Base-by-base conservation (phyloP, 2,113 vertebrate genomes). In the Cervus canadensis region DNA sequence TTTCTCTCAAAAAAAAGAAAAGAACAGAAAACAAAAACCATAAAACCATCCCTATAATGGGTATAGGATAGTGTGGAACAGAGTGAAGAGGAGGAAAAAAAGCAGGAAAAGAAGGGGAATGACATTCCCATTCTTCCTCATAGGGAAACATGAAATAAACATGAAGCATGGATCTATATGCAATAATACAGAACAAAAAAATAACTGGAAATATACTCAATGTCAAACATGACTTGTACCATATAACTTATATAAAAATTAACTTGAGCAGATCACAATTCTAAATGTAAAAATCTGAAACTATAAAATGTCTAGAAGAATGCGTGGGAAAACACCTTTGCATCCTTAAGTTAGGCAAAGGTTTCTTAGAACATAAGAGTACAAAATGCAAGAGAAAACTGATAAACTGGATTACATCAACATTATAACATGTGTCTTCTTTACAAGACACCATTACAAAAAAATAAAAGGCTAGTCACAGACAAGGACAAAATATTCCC, bases 281-380 rank as follows among this genome's bases (percentile, higher is more conserved):
- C 30, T 83, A 64, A 87, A 83, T 64, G 62, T 52, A 59, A 83
- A 87, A 83, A 57, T n/a, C 5, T 50, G 59, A 62, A 84, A 45
- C 88, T 59, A 25, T 30, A 59, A 71, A 64, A n/a, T 23, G 6
- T 25, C 43, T 45, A 64, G 48, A 87, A 96, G 52, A 76, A 62
- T 74, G 28, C 25, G 60, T 3, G 54, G 76, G 54, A 60, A 45
- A 45, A 62, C 78, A 93, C 21, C 26, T 25, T 56, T 62, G 33
- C 23, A 71, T 74, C 48, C 43, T 71, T 85, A 40, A 81, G 23
- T 93, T 54, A 62, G 52, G n/a, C 28, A 78, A 94, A 94, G 11
- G 6, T 81, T 94, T 96, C 81, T 88, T 57, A 90, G 62, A 82
- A 89, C 5, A 83, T n/a, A 89, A 82, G 95, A 87, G 26, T n/a